Evolutionary conservation across 2,888 invertebrate species (phyloP).

Genomic region (Oscheius sp.): DNA sequence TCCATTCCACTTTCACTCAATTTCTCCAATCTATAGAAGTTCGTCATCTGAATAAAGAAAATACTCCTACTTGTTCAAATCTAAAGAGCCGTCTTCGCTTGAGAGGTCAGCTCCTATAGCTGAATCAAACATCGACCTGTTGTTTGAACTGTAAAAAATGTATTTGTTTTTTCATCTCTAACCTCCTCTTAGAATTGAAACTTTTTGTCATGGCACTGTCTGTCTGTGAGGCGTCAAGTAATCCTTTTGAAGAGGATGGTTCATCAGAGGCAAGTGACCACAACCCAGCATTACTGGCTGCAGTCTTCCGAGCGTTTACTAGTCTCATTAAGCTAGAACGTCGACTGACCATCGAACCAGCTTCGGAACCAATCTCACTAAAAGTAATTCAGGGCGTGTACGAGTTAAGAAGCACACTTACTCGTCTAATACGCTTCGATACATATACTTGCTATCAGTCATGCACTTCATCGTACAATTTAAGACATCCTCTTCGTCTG

Average conservation of each 20-base stretch:
- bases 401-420: conserved; percentile 5
- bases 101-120: conserved; percentile 57
- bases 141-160: conserved; percentile 28
- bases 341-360: conserved; percentile 16
- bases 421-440: conserved; percentile 52
- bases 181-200: conserved; percentile 40
- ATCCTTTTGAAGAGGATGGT: conserved; percentile 23
- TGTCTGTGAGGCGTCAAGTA: conserved; percentile 21
- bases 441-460: conserved; percentile 58
- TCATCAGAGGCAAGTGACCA: conserved; percentile 28
- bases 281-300: conserved; percentile 4
- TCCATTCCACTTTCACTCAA: conserved; percentile 47
- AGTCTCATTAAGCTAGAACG: conserved; percentile 12
- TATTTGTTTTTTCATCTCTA: background rate
- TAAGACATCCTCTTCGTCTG: conserved; percentile 33
- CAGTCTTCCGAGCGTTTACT: background rate
- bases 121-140: conserved; percentile 59
- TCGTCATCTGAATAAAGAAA: background rate
- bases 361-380: conserved; percentile 32
- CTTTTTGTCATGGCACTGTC: conserved; percentile 34
- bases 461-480: conserved; percentile 45
- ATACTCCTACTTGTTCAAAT: background rate
- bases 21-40: background rate
- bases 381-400: background rate
- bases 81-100: conserved; percentile 51